Conservation (phyloP, 2,113 vertebrate species). For the Prietella phreatophila region DNA sequence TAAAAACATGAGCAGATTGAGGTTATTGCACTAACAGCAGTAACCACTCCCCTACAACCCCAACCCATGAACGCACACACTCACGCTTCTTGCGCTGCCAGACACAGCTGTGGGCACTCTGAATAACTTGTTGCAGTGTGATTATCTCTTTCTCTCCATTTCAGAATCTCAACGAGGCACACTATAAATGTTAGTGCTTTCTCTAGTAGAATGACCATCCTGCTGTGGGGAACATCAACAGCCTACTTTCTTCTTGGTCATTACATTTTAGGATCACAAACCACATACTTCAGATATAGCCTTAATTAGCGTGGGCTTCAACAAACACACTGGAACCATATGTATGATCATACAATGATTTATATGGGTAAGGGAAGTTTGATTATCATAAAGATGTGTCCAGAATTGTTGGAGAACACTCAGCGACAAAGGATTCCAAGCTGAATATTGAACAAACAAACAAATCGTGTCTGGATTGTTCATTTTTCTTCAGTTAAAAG, state of each 20-base stretch:
- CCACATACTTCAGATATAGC: background rate
- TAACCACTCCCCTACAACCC: background rate
- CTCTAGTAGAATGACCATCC: background rate
- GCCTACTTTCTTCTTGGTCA: background rate
- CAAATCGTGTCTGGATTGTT: background rate
- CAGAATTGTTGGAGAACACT: background rate
- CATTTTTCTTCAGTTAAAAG: background rate
- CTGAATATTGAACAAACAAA: background rate
- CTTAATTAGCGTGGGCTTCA: background rate
- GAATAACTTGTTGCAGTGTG: slow-evolving; percentile 49
- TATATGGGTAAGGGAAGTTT: background rate
- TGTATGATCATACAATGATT: background rate
- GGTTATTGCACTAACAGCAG: background rate
- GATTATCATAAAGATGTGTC: background rate
- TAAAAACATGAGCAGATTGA: slow-evolving; percentile 5
- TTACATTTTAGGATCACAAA: background rate
- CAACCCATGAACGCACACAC: background rate
- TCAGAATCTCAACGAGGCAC: slow-evolving; percentile 52
- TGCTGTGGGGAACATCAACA: background rate
- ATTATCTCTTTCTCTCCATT: slow-evolving; percentile 58
- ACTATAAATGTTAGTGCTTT: slow-evolving; percentile 19
- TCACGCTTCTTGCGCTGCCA: slow-evolving; percentile 51
- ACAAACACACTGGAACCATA: background rate
- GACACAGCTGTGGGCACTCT: slow-evolving; percentile 66
- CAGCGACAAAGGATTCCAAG: background rate